Evolutionary conservation across 2,113 vertebrate species (phyloP).

Genomic region (Naja naja): DNA sequence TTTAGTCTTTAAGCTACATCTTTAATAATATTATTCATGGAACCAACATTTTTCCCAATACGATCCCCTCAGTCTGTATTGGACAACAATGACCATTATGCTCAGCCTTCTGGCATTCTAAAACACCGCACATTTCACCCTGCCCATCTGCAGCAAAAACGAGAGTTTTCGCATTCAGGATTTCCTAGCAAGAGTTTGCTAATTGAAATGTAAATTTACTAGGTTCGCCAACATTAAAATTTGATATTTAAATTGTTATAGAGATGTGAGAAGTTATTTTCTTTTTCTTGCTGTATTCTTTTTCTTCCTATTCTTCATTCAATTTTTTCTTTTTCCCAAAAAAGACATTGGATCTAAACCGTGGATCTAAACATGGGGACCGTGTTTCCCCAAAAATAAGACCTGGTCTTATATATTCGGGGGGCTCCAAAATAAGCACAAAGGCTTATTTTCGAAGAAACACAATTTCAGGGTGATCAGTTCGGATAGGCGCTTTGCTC

Average conservation of each 20-base stretch:
- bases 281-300: neutral
- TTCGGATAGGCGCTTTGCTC: too few relatives aligned
- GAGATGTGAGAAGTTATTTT: neutral
- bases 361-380: too few relatives aligned
- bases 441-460: too few relatives aligned
- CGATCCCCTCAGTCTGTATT: neutral
- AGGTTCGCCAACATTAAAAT: neutral
- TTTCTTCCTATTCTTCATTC: neutral
- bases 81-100: too few relatives aligned
- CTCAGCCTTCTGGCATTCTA: neutral
- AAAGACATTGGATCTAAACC: too few relatives aligned
- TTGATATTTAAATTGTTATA: neutral
- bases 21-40: neutral
- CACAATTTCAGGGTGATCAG: too few relatives aligned
- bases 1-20: neutral
- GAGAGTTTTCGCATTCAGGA: neutral
- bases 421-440: too few relatives aligned
- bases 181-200: neutral
- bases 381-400: too few relatives aligned
- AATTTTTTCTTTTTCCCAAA: neutral
- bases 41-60: neutral
- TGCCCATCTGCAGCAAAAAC: neutral
- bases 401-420: too few relatives aligned
- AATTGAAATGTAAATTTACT: neutral
- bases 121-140: neutral